Percentiles rank a stretch among this genome's conserved stretches.
These are phyloP conservation scores for Trissoscelio sp. DNA, from an alignment of 2,888 invertebrate genomes.

Conservation along the genomic window DNA sequence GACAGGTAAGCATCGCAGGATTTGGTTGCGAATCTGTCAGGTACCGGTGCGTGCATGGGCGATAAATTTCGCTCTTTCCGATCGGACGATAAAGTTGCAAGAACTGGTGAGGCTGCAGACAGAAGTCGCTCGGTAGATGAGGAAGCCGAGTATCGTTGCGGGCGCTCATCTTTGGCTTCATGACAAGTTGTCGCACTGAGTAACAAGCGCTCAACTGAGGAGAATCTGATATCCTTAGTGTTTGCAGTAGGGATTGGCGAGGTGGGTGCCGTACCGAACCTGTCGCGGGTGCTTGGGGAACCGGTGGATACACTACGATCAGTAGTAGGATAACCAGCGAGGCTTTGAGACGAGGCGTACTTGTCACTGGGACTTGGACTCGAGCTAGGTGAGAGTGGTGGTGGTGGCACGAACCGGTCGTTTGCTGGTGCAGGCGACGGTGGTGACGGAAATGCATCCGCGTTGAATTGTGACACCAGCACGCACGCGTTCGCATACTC, in stretches of 20 bases:
- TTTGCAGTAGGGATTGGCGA: constrained; percentile 81
- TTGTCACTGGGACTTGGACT: constrained; percentile 86
- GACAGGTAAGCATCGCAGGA: constrained; percentile 75
- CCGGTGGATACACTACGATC: constrained; percentile 75
- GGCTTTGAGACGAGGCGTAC: constrained; percentile 80
- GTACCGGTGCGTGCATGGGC: constrained; percentile 80
- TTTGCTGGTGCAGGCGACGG: constrained; percentile 86
- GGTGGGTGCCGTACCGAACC: constrained; percentile 76
- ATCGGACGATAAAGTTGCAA: constrained; percentile 74
- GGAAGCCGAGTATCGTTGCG: constrained; percentile 76
- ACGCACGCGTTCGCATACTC: constrained; percentile 76
- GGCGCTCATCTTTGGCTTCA: constrained; percentile 75
- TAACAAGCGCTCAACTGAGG: constrained; percentile 85
- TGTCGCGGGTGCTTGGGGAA: constrained; percentile 77
- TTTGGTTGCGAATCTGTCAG: constrained; percentile 79
- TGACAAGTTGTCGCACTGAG: constrained; percentile 76
- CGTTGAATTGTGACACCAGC: constrained; percentile 81
- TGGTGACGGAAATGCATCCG: constrained; percentile 85
- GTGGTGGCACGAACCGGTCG: constrained; percentile 86
- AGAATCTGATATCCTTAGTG: constrained; percentile 78
- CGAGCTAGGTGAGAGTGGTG: constrained; percentile 87
- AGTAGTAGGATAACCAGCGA: constrained; percentile 77
- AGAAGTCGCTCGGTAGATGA: constrained; percentile 76
- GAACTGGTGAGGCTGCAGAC: constrained; percentile 81
- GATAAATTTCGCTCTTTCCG: constrained; percentile 80